A percentile compares a stretch with the other conserved stretches of the same genome.
phyloP scores from a whole-genome alignment of 2,888 invertebrate species.

The Eumacrocentrus americanus region DNA sequence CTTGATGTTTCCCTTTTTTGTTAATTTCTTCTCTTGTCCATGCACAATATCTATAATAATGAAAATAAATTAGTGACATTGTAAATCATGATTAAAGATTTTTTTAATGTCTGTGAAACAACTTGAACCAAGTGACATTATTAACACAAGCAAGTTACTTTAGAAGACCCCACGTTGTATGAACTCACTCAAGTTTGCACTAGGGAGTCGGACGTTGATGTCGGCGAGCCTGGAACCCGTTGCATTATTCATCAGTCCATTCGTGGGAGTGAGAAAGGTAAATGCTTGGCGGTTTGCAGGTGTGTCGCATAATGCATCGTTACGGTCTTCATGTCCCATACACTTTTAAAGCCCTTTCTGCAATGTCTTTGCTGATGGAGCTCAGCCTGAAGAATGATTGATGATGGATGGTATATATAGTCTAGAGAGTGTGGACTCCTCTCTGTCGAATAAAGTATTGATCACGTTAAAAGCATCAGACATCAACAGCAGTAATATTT shows the following conservation, averaged over 20 bases:
- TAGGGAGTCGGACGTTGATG: constrained; percentile 19
- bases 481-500: background rate
- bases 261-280: constrained; percentile 34
- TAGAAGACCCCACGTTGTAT: background rate
- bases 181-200: constrained; percentile 12
- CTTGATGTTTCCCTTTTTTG: background rate
- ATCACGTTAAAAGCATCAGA: background rate
- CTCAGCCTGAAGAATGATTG: background rate
- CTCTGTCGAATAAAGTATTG: background rate
- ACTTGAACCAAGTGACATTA: background rate
- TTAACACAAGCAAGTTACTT: background rate
- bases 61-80: constrained; percentile 8
- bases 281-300: constrained; percentile 37
- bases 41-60: too few relatives aligned
- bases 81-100: too few relatives aligned
- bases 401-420: background rate
- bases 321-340: constrained; percentile 1
- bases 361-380: too few relatives aligned
- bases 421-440: background rate
- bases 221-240: constrained; percentile 28
- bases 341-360: constrained; percentile 2
- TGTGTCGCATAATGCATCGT: constrained; percentile 36
- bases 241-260: constrained; percentile 54
- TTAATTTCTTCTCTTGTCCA: too few relatives aligned
- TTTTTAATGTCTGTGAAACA: background rate